Conservation (phyloP, 2,888 invertebrate genomes). For the Hyposoter didymator region DNA sequence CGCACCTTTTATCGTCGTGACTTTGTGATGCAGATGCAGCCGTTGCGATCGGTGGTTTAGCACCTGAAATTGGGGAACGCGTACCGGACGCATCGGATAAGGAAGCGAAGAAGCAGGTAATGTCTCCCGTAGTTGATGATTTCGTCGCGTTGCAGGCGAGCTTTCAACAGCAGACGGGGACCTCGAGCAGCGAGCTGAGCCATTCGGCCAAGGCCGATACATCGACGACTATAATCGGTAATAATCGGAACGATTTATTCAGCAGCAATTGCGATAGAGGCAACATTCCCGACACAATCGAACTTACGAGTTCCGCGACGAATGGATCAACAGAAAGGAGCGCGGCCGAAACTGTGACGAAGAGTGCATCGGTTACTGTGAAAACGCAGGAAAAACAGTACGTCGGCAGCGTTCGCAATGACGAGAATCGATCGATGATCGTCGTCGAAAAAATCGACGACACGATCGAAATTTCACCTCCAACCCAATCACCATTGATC, state of each 20-base stretch:
- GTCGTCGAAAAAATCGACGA: not conserved
- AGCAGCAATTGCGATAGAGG: slow-evolving; percentile 70
- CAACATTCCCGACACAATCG: slow-evolving; percentile 34
- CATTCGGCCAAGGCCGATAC: slow-evolving; percentile 72
- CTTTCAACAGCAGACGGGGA: slow-evolving; percentile 79
- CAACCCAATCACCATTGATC: not conserved
- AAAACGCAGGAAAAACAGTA: slow-evolving; percentile 68
- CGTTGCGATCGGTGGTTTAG: slow-evolving; percentile 75
- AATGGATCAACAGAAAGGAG: not conserved
- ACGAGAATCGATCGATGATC: slow-evolving; percentile 9
- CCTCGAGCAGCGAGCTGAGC: slow-evolving; percentile 70
- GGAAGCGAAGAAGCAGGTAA: slow-evolving; percentile 83
- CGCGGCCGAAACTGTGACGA: slow-evolving; percentile 27
- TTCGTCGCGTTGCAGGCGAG: slow-evolving; percentile 81
- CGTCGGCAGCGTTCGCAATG: not conserved
- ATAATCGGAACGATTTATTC: slow-evolving; percentile 77
- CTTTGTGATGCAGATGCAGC: slow-evolving; percentile 75
- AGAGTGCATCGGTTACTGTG: slow-evolving; percentile 54
- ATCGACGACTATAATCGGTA: slow-evolving; percentile 68
- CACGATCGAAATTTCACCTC: not conserved
- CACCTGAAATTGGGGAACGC: slow-evolving; percentile 75
- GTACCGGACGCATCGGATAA: slow-evolving; percentile 75
- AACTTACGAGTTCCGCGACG: slow-evolving; percentile 2
- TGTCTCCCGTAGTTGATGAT: slow-evolving; percentile 79
- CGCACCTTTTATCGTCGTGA: not conserved